These are phyloP conservation scores for Palloptera scutellata DNA, from an alignment of 2,888 invertebrate species.

Conservation along the genomic window DNA sequence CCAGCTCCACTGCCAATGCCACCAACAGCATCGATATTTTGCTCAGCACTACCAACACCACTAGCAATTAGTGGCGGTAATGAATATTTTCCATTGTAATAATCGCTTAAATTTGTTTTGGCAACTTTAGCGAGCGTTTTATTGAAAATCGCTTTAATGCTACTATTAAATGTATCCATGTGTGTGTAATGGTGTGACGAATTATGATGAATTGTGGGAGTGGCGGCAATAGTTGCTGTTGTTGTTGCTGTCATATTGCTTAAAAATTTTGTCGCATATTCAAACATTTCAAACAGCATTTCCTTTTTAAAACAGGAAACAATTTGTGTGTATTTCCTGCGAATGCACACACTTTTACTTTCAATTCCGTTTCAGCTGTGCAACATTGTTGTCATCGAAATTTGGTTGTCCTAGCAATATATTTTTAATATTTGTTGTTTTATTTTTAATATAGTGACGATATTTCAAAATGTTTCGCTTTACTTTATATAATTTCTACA, in stretches of 20 bases:
- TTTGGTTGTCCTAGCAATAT: background rate
- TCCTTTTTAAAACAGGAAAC: constrained; percentile 15
- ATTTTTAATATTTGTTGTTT: background rate
- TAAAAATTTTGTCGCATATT: constrained; percentile 55
- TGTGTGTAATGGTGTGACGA: constrained; percentile 13
- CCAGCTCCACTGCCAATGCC: constrained; percentile 40
- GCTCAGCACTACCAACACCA: constrained; percentile 41
- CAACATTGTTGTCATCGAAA: background rate
- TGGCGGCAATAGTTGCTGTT: constrained; percentile 15
- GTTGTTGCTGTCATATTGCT: constrained; percentile 41
- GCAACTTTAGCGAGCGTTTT: constrained; percentile 48
- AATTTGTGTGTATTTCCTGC: background rate
- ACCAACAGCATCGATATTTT: constrained; percentile 39
- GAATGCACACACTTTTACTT: background rate
- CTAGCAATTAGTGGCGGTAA: constrained; percentile 37
- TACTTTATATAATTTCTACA: too few species aligned
- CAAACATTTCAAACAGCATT: constrained; percentile 52
- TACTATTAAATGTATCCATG: constrained; percentile 34
- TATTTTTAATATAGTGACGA: too few species aligned
- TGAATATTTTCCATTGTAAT: constrained; percentile 43
- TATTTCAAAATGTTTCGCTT: too few species aligned
- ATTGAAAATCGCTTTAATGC: constrained; percentile 48
- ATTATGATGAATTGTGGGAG: background rate
- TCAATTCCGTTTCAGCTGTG: background rate
- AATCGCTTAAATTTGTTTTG: constrained; percentile 44